Evolutionary conservation across 2,888 invertebrate genomes (phyloP), one percentile per base, ranked within the genome.

Genomic region (Troides helena): DNA sequence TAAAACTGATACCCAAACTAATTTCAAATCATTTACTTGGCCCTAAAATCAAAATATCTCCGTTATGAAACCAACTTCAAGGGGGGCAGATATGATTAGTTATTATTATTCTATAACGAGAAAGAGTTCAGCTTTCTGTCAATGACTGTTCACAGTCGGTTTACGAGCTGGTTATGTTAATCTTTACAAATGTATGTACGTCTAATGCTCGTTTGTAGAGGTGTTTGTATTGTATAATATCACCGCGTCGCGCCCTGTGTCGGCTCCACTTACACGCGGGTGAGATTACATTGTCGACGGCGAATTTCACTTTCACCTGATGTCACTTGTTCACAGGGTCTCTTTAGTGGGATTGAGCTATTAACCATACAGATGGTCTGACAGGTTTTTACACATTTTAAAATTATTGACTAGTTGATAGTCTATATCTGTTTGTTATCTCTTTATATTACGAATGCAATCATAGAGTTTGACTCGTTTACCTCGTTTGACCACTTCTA

Each of bases 211-310:
- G 50, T 50, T 14, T 50, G 50, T 7, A 65, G n/a, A 30, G 75
- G 72, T 75, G 72, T 75, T 64, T 75, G 74, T 74, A 77, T 81
- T 77, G 73, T 78, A 73, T 77, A 78, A 82, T 75, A 76, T 72
- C 71, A 73, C 73, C 10, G 39, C 73, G 75, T 73, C 75, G 76
- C 72, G 72, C 76, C 74, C 75, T 77, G 73, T 78, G 75, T 76
- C 77, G 73, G 72, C 79, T 61, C n/a, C 30, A 56, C 56, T 77
- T 78, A 77, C 74, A 77, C 73, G 81, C 83, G 84, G 73, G 68
- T 69, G 67, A 78, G 85, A 85, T 85, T 80, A 77, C 82, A 85
- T 84, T 86, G 85, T 85, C 80, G 78, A 77, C 75, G 76, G 62
- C 69, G 72, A 76, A 77, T 58, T 23, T 60, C 71, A 72, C 74